Evolutionary conservation across 2,888 invertebrate species (phyloP), one percentile per base, ranked within the genome.

Genomic region (Ennomos fuscantarius): DNA sequence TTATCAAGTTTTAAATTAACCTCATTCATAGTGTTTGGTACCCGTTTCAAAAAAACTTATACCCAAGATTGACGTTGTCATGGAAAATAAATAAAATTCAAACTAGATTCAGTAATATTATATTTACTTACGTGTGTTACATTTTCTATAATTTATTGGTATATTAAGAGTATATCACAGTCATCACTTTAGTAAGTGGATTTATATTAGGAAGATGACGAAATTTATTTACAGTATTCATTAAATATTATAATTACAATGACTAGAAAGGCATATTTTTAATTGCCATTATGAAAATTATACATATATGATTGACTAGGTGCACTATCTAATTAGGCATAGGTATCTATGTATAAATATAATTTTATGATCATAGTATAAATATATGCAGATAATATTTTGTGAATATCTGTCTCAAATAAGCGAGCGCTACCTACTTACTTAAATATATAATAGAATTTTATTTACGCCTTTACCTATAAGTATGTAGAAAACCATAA

Each of bases 101-200:
- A 34, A 41, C 61, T 55, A 62, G 64, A 62, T 61, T 69, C 65
- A 66, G 69, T 73, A 56, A 69, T 74, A 65, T 79, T 81, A 79
- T 77, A 77, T 79, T 84, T 84, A 84, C 84, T 89, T 87, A 87
- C 86, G 78, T 81, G 82, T 86, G 77, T 72, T 72, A 66, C 74
- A 69, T 81, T 79, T 81, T 86, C 82, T 83, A 61, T 54, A 49
- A 75, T 74, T 80, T 71, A 72, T 68, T 68, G 24, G 72, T 76
- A 79, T 81, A 70, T 86, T 87, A 87, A 79, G 85, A 87, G 86
- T 89, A 90, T 92, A 92, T 92, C 91, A 92, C 91, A 92, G 91
- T 91, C 86, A 83, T 87, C 89, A 89, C 88, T 89, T 92, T 84
- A 90, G 78, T 82, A 87, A 89, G 89, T 90, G 88, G 86, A 82